Evolutionary conservation across 2,797 vertebrate genomes (phyloP).

Genomic region (Rhabdophis nuchalis): DNA sequence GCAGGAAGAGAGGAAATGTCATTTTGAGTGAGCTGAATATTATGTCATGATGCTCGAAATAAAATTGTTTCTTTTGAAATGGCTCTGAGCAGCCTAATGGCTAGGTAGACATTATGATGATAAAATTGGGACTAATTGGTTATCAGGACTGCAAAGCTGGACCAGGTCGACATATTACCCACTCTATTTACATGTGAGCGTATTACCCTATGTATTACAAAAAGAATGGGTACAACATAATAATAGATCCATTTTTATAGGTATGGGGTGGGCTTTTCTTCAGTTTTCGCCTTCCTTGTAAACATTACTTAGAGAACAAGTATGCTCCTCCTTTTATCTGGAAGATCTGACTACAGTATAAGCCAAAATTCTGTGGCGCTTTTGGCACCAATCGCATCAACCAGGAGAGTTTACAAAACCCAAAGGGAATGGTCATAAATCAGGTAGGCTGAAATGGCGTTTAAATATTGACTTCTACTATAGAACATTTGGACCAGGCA

Average conservation of each 20-base stretch:
- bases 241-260: not conserved
- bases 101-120: not conserved
- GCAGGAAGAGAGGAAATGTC: not conserved
- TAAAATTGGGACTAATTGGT: not conserved
- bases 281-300: not conserved
- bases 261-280: not conserved
- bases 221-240: not conserved
- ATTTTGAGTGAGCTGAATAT: not conserved
- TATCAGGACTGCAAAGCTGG: not conserved
- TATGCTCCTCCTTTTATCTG: not conserved
- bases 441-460: not conserved
- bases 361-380: not conserved
- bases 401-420: not conserved
- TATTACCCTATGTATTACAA: not conserved
- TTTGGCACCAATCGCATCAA: not conserved
- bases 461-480: slow-evolving; percentile 18
- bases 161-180: not conserved
- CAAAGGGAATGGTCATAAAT: not conserved
- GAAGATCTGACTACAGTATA: not conserved
- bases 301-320: not conserved
- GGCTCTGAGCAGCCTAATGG: not conserved
- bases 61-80: not conserved
- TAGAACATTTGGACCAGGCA: slow-evolving; percentile 13
- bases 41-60: not conserved
- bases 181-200: not conserved